Percentiles rank a stretch among this genome's conserved stretches.
Conservation (phyloP, 2,113 vertebrate species). For the Chroicocephalus ridibundus region DNA sequence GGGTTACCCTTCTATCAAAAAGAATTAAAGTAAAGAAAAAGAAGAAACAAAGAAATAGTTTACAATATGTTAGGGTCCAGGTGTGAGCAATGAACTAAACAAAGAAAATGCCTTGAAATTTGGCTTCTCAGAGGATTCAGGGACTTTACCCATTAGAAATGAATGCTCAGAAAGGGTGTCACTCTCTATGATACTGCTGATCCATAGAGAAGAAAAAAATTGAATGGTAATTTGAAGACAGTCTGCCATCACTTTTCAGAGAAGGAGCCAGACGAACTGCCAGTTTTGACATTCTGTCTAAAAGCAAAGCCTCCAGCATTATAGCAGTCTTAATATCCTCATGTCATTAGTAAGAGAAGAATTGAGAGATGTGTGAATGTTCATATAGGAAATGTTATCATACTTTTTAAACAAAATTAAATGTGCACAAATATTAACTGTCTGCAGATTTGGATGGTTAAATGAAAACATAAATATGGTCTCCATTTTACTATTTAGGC, state of each 20-base stretch:
- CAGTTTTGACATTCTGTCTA: background rate
- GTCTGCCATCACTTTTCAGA: background rate
- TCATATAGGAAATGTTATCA: background rate
- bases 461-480: background rate
- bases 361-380: background rate
- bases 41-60: background rate
- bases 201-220: background rate
- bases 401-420: background rate
- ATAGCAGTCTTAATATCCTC: background rate
- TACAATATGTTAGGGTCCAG: background rate
- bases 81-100: background rate
- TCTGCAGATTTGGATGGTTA: background rate
- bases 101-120: background rate
- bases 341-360: background rate
- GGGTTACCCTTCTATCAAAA: background rate
- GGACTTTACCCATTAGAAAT: background rate
- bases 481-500: background rate
- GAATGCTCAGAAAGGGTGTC: background rate
- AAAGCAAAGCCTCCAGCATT: background rate
- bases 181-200: background rate
- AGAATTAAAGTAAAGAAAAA: background rate
- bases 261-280: background rate
- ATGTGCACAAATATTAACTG: background rate
- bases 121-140: background rate
- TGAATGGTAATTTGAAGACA: background rate